phyloP scores from a whole-genome alignment of 2,888 invertebrate species.

The Bursaphelenchus okinawaensis region DNA sequence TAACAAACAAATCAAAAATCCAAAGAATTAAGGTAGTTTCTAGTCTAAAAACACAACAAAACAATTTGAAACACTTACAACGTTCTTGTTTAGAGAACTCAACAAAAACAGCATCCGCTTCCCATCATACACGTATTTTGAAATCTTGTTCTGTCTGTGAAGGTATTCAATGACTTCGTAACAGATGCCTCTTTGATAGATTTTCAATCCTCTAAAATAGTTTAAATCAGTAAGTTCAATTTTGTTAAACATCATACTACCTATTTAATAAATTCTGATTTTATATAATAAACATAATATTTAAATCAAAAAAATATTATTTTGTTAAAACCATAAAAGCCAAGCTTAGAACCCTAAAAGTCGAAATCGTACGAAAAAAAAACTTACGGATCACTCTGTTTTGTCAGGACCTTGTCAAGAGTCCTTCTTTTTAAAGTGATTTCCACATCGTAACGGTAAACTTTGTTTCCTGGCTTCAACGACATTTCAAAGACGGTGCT shows the following conservation, averaged over 20 bases:
- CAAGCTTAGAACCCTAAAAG: not conserved
- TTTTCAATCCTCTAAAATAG: conserved; percentile 12
- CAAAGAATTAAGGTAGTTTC: too few species aligned
- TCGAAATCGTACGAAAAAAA: not conserved
- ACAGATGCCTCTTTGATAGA: conserved; percentile 6
- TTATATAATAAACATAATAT: too few species aligned
- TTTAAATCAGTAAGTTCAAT: too few species aligned
- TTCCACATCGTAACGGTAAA: conserved; percentile 18
- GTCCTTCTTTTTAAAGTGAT: not conserved
- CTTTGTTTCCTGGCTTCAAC: not conserved
- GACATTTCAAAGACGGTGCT: not conserved
- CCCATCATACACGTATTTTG: conserved; percentile 24
- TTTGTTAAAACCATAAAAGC: too few species aligned
- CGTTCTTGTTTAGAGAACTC: too few species aligned
- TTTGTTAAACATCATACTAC: too few species aligned
- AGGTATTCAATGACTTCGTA: conserved; percentile 14
- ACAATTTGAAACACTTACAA: too few species aligned
- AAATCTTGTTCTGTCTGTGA: conserved; percentile 4
- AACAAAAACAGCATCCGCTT: conserved; percentile 21
- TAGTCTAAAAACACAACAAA: too few species aligned
- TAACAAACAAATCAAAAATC: not conserved
- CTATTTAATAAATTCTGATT: too few species aligned
- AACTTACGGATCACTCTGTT: conserved; percentile 12
- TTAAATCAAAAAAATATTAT: too few species aligned
- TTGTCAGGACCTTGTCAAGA: not conserved